A percentile compares a stretch with the other conserved stretches of the same genome.
These are phyloP conservation scores for Gastracanthus pulcherrimus DNA, from an alignment of 2,888 invertebrate genomes.

Conservation along the genomic window DNA sequence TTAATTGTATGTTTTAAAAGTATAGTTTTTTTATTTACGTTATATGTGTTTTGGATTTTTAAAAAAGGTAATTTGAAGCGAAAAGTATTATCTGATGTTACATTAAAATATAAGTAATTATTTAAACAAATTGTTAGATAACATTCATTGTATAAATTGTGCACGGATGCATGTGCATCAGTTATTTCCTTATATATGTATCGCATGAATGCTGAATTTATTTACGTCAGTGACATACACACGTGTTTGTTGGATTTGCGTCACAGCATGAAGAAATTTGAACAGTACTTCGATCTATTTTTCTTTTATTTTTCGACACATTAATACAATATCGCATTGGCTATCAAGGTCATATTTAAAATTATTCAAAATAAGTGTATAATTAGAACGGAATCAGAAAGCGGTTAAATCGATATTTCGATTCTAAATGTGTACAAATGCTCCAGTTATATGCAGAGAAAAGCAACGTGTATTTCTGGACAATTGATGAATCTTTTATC, in stretches of 20 bases:
- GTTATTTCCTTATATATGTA: neutral
- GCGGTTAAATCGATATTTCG: neutral
- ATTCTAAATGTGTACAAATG: neutral
- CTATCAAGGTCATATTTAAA: conserved; percentile 6
- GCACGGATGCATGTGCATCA: neutral
- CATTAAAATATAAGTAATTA: neutral
- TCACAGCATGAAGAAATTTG: neutral
- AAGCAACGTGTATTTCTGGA: neutral
- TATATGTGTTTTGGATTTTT: too few species aligned
- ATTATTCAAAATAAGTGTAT: conserved; percentile 16
- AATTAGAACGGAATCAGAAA: conserved; percentile 6
- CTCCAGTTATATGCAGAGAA: neutral
- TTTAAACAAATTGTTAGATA: neutral
- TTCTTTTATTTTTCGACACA: neutral
- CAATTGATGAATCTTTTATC: neutral
- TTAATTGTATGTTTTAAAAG: too few species aligned
- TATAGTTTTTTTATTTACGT: too few species aligned
- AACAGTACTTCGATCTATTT: neutral
- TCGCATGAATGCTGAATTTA: neutral
- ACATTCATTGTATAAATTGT: neutral
- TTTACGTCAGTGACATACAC: conserved; percentile 15
- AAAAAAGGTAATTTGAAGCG: too few species aligned
- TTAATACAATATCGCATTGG: neutral
- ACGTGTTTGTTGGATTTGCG: conserved; percentile 17
- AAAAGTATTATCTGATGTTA: too few species aligned